Base-by-base conservation (phyloP, 2,797 vertebrate genomes). In the Argentina silus region DNA sequence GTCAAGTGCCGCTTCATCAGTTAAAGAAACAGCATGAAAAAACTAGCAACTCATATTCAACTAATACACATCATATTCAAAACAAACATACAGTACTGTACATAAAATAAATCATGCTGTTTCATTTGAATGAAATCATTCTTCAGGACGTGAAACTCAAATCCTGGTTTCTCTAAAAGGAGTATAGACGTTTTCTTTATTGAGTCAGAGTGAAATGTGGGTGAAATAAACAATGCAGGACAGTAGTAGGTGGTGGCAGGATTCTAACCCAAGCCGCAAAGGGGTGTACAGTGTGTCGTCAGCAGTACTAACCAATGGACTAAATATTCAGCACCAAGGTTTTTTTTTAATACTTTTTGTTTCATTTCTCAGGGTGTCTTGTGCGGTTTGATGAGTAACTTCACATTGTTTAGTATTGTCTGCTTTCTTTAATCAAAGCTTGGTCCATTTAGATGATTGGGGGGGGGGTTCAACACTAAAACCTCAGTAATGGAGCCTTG, bases 361-460 rank as follows among this genome's bases (percentile, higher is more conserved):
- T 60, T 83, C 1, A 71, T 87, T 88, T 89, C 86, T 91, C 87
- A 91, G 90, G 86, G 86, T 87, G 73, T 76, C 64, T 79, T 23
- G 10, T 67, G 73, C 72, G 63, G 56, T 53, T 77, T 78, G 78
- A 68, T 74, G 67, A 51, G 56, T 56, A 70, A 69, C 70, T 66
- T 17, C 57, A 72, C 78, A 55, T 69, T 56, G 73, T 59, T 8
- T 57, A 11, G 45, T 43, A 21, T 51, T 27, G 12, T 27, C 57
- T 62, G 65, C 70, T 72, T n/a, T 65, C 71, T 57, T 21, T 63
- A 62, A 67, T 60, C 15, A 36, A 78, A 48, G 51, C 63, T 48
- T 59, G 60, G 60, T 61, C 61, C 73, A 65, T 53, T 19, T 17
- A 8, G 14, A 68, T 66, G 44, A 74, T 6, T 55, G 56, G 47